A percentile compares a stretch with the other conserved stretches of the same genome.
Conservation (phyloP, 2,888 invertebrate species). For the Cerceris rybyensis region DNA sequence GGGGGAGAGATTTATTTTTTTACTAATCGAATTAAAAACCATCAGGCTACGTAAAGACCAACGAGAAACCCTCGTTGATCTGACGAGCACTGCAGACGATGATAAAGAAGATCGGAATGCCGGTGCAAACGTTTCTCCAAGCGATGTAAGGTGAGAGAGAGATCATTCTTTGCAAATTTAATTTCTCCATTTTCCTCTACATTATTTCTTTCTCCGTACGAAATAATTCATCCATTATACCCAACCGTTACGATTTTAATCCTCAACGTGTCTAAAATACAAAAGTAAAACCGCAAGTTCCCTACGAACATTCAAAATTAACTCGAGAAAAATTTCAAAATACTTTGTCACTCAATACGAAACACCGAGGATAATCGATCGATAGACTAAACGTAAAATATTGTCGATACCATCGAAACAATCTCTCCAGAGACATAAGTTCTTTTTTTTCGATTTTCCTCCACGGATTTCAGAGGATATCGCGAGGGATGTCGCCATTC, state of each 20-base stretch:
- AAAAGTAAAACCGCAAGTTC: neutral
- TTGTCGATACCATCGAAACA: neutral
- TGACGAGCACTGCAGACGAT: constrained; percentile 4
- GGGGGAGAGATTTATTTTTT: constrained; percentile 36
- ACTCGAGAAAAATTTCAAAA: constrained; percentile 8
- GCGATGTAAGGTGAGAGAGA: neutral
- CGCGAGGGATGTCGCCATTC: constrained; percentile 32
- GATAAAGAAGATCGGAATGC: neutral
- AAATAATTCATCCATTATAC: neutral
- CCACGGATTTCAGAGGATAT: constrained; percentile 42
- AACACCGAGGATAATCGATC: too few species aligned
- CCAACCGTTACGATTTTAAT: neutral
- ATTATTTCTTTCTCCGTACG: neutral
- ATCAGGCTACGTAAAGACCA: constrained; percentile 30
- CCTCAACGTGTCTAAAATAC: neutral
- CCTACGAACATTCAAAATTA: constrained; percentile 16
- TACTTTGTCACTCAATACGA: constrained; percentile 16
- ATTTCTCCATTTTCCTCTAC: neutral
- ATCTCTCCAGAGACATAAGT: too few species aligned
- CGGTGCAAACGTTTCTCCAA: neutral
- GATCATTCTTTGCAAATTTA: neutral
- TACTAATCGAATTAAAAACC: constrained; percentile 25
- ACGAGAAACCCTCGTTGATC: constrained; percentile 19
- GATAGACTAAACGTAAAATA: neutral
- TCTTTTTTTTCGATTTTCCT: too few species aligned